Evolutionary conservation across 2,888 invertebrate species (phyloP), one percentile per base, ranked within the genome.

Genomic region (Schizaphis graminum): DNA sequence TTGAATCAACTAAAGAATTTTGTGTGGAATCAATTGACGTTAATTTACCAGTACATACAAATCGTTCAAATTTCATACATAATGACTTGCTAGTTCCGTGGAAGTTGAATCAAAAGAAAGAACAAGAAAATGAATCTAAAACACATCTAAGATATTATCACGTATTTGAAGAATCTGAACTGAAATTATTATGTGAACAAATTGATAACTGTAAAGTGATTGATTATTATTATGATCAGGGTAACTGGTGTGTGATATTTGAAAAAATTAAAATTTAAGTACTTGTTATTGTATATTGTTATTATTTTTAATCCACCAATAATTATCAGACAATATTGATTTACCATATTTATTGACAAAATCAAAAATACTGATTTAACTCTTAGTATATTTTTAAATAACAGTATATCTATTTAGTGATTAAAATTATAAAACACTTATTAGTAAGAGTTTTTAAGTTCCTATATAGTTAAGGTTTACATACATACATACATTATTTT

Each of bases 41-140:
- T 95, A 41, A 95, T 95, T 96, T 98, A 35, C 98, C 98, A 0
- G 97, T 99, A 44, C 99, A 99, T 96, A 97, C 97, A 91, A 99
- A 99, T 96, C 97, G 99, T 94, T 99, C 98, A 0, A 97, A 98
- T 95, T 99, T 99, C 96, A 96, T 97, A 95, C 97, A 98, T 95
- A 97, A 98, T 95, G 99, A 99, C 96, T 96, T 99, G 94, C 96
- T 99, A 61, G 99, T 99, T 0, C 99, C 99, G 0, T 99, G 99
- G 99, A 98, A 98, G 95, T 96, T 98, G 85, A 97, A 97, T 95
- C 95, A 95, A 35, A 93, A 95, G 53, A 95, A 95, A 0, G 95
- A 95, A n/a, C 96, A 96, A 94, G 95, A 95, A 77, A 94, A 96
- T 35, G 95, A 96, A 85, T 95, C 96, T 92, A 96, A 96, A n/a